Evolutionary conservation across 2,888 invertebrate species (phyloP).

Genomic region (Cotesia congregata): DNA sequence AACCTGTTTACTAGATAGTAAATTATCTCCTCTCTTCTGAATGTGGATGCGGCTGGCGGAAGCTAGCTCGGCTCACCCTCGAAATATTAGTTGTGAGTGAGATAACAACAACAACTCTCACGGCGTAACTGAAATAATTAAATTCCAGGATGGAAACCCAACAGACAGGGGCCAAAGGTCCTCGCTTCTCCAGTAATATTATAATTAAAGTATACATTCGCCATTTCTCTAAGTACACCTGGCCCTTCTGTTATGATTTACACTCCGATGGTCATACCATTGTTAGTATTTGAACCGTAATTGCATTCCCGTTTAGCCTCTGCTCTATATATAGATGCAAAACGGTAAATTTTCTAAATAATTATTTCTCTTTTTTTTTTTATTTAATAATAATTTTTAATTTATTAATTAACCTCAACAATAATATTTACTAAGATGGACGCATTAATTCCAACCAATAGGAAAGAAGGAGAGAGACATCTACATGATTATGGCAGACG

Average conservation of each 20-base stretch:
- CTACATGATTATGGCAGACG: no score
- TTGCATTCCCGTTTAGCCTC: conserved; percentile 49
- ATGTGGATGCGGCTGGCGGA: not conserved
- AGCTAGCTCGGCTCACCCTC: no score
- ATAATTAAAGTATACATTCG: conserved; percentile 67
- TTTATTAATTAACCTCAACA: no score
- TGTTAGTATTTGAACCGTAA: conserved; percentile 57
- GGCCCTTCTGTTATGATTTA: conserved; percentile 53
- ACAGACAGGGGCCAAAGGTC: conserved; percentile 49
- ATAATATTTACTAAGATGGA: no score
- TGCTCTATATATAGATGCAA: no score
- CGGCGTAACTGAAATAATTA: conserved; percentile 64
- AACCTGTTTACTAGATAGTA: not conserved
- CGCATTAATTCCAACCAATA: no score
- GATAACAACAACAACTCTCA: conserved; percentile 27
- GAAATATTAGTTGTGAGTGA: not conserved
- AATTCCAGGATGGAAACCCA: conserved; percentile 53
- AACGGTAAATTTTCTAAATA: no score
- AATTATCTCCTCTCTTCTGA: not conserved
- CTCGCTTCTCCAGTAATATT: conserved; percentile 60
- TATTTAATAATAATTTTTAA: no score
- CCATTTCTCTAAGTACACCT: conserved; percentile 39
- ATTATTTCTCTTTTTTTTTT: no score
- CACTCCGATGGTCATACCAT: conserved; percentile 55
- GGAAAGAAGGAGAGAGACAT: no score